Base-by-base conservation (phyloP, 23 tunicate species). In the Trididemnum nubilum region DNA sequence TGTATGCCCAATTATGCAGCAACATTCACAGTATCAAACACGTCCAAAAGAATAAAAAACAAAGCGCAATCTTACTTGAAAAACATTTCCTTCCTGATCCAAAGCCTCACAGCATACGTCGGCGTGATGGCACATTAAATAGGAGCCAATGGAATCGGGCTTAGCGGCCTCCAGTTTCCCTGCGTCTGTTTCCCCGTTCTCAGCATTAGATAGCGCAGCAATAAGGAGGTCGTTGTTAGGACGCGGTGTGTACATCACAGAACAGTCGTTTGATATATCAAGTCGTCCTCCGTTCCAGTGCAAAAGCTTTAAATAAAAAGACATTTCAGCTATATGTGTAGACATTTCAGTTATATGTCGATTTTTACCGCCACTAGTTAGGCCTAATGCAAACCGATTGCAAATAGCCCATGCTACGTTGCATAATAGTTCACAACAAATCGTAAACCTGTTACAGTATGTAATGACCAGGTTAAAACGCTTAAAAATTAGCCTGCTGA, bases 251-350 rank as follows among this genome's bases (percentile, higher is more conserved):
- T 92, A 92, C 44, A 85, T 82, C 34, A 86, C 88, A 0, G 81
- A 29, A 7, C 92, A 91, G n/a, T 92, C 91, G 26, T 44, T 36
- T 22, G 76, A 78, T 21, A 92, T 72, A 64, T 86, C 91, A 44
- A 92, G 57, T 26, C 79, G 66, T 40, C 97, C 97, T 75, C 97
- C 97, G 31, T 83, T 82, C 97, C 97, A 92, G 51, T 92, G 97
- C 23, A 79, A 69, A 59, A 92, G 40, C 97, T 92, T 81, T 26
- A 54, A 80, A 35, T 35, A 65, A 78, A 63, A 58, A n/a, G n/a
- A n/a, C n/a, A n/a, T n/a, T n/a, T n/a, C n/a, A n/a, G n/a, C n/a
- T n/a, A n/a, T n/a, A n/a, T n/a, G n/a, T n/a, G n/a, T n/a, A n/a
- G n/a, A n/a, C n/a, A n/a, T n/a, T n/a, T n/a, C n/a, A n/a, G n/a